Evolutionary conservation across 92 coral and sea anemone species (phyloP).

Genomic region (Phenganax marumi): DNA sequence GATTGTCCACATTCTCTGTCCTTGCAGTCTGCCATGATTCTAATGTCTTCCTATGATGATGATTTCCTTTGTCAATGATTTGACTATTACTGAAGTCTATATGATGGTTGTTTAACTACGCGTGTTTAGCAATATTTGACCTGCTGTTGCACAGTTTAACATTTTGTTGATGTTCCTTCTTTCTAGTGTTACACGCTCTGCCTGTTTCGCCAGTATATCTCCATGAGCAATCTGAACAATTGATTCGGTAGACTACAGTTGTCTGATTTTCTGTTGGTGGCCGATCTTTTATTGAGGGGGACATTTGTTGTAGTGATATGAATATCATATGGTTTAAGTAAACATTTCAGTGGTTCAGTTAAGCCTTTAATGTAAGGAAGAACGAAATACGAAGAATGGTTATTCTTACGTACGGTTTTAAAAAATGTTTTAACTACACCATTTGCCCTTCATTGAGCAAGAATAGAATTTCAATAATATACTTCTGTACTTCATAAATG

Average conservation of each 20-base stretch:
- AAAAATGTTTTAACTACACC: no score
- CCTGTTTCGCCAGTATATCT: conserved; percentile 20
- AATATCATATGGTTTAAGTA: no score
- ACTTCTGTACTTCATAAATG: no score
- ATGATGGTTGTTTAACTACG: background rate
- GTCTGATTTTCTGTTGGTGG: background rate
- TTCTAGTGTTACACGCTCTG: background rate
- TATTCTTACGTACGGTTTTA: no score
- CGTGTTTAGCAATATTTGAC: conserved; percentile 21
- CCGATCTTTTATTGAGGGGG: background rate
- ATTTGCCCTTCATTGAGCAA: no score
- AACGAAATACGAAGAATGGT: no score
- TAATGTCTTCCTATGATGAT: background rate
- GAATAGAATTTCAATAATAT: no score
- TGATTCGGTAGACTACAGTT: background rate
- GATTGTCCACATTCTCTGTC: background rate
- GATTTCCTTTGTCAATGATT: conserved; percentile 20
- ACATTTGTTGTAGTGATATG: background rate
- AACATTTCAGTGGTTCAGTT: no score
- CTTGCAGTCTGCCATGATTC: conserved; percentile 16
- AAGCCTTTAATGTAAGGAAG: no score
- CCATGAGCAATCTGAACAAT: conserved; percentile 12
- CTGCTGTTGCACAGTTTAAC: background rate
- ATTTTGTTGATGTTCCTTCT: conserved; percentile 6
- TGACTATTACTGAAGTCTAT: background rate